Evolutionary conservation across 2,797 vertebrate genomes (phyloP), one percentile per base, ranked within the genome.

Genomic region (Astyanax mexicanus): DNA sequence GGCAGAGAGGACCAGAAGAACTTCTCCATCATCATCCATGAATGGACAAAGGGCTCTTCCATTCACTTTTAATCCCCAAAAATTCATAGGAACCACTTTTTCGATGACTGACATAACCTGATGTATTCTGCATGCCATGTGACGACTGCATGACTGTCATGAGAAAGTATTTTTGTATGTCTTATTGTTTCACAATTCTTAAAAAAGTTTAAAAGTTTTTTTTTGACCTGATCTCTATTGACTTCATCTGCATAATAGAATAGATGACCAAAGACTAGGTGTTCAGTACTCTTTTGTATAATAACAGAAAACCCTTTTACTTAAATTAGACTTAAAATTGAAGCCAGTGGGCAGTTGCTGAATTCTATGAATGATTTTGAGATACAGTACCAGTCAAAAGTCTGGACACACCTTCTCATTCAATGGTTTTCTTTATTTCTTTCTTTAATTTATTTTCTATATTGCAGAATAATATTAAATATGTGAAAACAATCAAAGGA

Each of bases 101-200:
- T 58, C 35, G 47, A 9, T 71, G 74, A 74, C 79, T 79, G 77
- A 68, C 9, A 55, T 67, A 25, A 45, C 66, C 65, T 62, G 66
- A 58, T 47, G 40, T 62, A 27, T 77, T 77, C 42, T 61, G 29
- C 45, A 45, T 55, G 44, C 21, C 25, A 44, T 40, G 27, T 79
- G 61, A 29, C 49, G 25, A 32, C 21, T 51, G 25, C 55, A 29
- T 42, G 25, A 32, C 21, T 51, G 25, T 64, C 40, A 47, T 1
- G 42, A 51, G 29, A 67, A 67, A 78, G 69, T 78, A 78, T 78
- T 78, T 54, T 66, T 60, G 52, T 51, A 47, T 27, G 23, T 45
- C 55, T 65, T 15, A n/a, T 29, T 62, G 47, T 35, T 70, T 62
- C 35, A 62, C n/a, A 21, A 62, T 62, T 19, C 3, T 49, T 38